phyloP scores from a whole-genome alignment of 2,888 invertebrate genomes.

The Erebia epiphron region DNA sequence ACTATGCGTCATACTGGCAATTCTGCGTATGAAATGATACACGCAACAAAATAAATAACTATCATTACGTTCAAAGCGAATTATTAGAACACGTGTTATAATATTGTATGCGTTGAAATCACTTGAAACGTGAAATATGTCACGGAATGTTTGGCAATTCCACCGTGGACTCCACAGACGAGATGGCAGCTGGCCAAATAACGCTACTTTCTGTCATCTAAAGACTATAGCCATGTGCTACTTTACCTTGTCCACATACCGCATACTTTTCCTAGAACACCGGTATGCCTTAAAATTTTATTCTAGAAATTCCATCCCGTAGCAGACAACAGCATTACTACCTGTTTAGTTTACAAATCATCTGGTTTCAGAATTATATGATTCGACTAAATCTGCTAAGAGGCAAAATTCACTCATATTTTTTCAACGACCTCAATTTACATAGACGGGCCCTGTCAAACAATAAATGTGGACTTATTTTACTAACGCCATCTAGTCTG shows the following conservation, averaged over 20 bases:
- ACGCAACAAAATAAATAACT: constrained; percentile 14
- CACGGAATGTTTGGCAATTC: constrained; percentile 37
- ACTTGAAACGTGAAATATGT: constrained; percentile 65
- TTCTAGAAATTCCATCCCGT: not conserved
- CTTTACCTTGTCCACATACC: not conserved
- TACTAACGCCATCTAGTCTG: too few relatives aligned
- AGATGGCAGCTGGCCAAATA: constrained; percentile 23
- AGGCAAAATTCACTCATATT: too few relatives aligned
- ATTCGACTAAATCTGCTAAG: not conserved
- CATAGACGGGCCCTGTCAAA: too few relatives aligned
- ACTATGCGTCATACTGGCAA: not conserved
- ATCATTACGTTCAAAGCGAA: constrained; percentile 51
- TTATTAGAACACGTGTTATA: constrained; percentile 60
- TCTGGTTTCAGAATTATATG: too few relatives aligned
- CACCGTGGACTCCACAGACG: constrained; percentile 14
- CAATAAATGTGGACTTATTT: too few relatives aligned
- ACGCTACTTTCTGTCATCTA: constrained; percentile 17
- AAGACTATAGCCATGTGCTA: constrained; percentile 16
- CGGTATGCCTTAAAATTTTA: not conserved
- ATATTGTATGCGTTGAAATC: constrained; percentile 41
- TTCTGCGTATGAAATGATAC: not conserved
- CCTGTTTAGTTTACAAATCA: too few relatives aligned
- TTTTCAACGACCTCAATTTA: too few relatives aligned
- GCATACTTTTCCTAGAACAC: constrained; percentile 1
- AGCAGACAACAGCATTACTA: not conserved